phyloP scores from a whole-genome alignment of 1,140 invertebrate genomes.

The Leucophenga varia region DNA sequence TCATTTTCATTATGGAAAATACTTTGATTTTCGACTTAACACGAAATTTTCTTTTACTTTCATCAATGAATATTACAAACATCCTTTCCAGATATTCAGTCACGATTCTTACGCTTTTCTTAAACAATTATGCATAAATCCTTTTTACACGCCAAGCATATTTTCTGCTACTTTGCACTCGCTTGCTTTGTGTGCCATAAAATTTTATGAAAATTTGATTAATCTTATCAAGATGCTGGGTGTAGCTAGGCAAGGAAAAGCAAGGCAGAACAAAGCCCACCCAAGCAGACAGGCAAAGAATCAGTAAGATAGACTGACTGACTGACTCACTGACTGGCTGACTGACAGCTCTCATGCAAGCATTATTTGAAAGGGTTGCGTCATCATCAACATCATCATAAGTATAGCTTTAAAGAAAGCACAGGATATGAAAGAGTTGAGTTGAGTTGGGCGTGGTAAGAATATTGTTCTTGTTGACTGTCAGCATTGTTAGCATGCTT shows the following conservation, averaged over 20 bases:
- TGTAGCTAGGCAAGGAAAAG: background rate
- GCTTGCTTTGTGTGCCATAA: conserved; percentile 9
- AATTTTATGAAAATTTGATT: conserved; percentile 55
- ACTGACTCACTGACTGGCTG: no score
- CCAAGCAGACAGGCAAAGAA: no score
- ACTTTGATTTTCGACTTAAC: conserved; percentile 30
- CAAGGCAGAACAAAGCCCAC: no score
- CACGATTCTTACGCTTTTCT: conserved; percentile 41
- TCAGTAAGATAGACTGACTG: no score
- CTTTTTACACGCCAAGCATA: conserved; percentile 43
- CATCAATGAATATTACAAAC: no score
- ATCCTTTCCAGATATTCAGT: no score
- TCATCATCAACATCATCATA: background rate
- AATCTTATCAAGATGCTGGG: conserved; percentile 52
- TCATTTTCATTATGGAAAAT: no score
- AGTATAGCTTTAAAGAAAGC: conserved; percentile 11
- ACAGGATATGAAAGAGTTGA: no score
- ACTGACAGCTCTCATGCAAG: no score
- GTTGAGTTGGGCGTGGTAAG: conserved; percentile 19
- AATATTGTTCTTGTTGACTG: background rate
- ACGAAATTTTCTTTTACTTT: no score
- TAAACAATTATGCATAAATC: conserved; percentile 53
- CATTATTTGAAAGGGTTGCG: background rate
- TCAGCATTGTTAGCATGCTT: conserved; percentile 1
- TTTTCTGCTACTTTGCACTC: conserved; percentile 39